Conservation (phyloP, 2,113 vertebrate genomes). For the Lipophrys pholis region DNA sequence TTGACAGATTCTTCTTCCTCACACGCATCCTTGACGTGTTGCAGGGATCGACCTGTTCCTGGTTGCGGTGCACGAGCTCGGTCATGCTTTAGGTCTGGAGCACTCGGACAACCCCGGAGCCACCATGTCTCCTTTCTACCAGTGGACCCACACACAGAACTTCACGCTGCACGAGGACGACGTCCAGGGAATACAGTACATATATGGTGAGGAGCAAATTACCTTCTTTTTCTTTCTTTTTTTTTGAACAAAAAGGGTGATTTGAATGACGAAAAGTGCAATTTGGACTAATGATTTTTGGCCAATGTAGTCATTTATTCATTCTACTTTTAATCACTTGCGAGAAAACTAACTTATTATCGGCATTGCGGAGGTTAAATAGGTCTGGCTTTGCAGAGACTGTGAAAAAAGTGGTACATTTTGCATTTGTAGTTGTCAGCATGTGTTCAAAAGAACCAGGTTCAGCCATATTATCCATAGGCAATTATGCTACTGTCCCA, state of each 20-base stretch:
- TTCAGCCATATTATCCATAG: not conserved
- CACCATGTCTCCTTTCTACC: constrained; percentile 97
- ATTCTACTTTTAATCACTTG: not conserved
- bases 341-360: not conserved
- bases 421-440: not conserved
- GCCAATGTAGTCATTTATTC: not conserved
- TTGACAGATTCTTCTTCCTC: too few species aligned
- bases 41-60: constrained; percentile 95
- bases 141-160: constrained; percentile 92
- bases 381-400: too few species aligned
- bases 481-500: not conserved
- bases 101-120: constrained; percentile 93
- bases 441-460: not conserved
- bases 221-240: not conserved
- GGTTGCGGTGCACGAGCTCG: constrained; percentile 91
- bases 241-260: not conserved
- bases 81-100: constrained; percentile 94
- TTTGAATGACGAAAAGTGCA: not conserved
- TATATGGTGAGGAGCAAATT: constrained; percentile 87
- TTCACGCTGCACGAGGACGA: constrained; percentile 94
- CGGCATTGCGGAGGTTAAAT: not conserved
- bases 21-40: not conserved
- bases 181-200: constrained; percentile 91
- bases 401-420: not conserved
- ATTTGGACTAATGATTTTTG: not conserved